These are phyloP conservation scores for Smutsia gigantea DNA, from an alignment of 2,797 vertebrate genomes.

Conservation along the genomic window DNA sequence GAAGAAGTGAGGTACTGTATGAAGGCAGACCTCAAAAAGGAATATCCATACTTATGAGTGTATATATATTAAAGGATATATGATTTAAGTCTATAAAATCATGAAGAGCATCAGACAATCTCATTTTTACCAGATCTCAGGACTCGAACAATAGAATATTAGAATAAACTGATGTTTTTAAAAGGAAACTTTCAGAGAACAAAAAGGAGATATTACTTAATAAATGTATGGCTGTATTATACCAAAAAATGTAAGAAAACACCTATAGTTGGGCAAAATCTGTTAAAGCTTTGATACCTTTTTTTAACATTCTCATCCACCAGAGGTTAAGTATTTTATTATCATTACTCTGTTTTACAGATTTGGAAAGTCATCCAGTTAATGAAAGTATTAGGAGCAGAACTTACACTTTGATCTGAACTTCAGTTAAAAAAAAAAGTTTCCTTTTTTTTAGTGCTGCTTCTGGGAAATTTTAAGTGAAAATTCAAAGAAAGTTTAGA, in stretches of 20 bases:
- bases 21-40: neutral
- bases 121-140: neutral
- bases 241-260: neutral
- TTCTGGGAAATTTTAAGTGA: neutral
- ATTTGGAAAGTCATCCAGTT: neutral
- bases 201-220: neutral
- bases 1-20: neutral
- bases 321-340: neutral
- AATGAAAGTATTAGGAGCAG: neutral
- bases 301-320: neutral
- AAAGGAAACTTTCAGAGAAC: constrained; percentile 9
- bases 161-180: neutral
- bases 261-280: neutral
- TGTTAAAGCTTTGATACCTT: neutral
- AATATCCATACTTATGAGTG: neutral
- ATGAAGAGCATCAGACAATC: neutral
- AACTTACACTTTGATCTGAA: constrained; percentile 30
- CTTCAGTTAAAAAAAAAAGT: neutral
- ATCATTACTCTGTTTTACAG: neutral
- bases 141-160: neutral
- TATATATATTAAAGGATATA: neutral
- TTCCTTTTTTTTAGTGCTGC: neutral
- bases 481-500: constrained; percentile 34
- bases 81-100: neutral
- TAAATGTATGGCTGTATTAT: neutral